phyloP scores from a whole-genome alignment of 2,113 vertebrate species.

The Crotalus viridis region DNA sequence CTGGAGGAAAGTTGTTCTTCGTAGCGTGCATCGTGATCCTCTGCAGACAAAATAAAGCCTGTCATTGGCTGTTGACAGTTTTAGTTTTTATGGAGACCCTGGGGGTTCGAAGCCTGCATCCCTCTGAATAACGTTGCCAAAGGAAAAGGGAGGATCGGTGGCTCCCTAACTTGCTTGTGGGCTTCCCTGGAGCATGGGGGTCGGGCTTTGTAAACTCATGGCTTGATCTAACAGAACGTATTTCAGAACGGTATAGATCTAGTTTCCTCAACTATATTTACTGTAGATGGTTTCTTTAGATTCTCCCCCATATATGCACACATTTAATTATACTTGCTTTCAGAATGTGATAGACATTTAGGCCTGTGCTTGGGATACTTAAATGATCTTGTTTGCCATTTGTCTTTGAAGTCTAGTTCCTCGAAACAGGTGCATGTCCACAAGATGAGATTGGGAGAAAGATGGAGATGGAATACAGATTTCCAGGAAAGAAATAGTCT shows the following conservation, averaged over 20 bases:
- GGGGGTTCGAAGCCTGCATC: not conserved
- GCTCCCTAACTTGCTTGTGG: not conserved
- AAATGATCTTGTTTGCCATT: not conserved
- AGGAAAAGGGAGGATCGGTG: not conserved
- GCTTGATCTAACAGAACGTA: not conserved
- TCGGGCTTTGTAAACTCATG: not conserved
- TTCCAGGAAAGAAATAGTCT: not conserved
- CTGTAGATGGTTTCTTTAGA: not conserved
- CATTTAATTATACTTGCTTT: not conserved
- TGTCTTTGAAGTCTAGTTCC: not conserved
- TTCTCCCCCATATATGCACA: not conserved
- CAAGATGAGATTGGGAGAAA: not conserved
- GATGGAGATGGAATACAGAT: not conserved
- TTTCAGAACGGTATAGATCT: not conserved
- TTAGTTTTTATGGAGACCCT: not conserved
- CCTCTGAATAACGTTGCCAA: not conserved
- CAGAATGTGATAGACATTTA: not conserved
- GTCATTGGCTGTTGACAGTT: not conserved
- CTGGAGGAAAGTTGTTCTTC: not conserved
- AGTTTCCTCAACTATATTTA: not conserved
- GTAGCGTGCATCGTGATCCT: not conserved
- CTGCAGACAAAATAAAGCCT: not conserved
- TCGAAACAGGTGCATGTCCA: not conserved
- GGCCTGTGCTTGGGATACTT: not conserved
- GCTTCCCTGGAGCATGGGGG: not conserved